Evolutionary conservation across 2,888 invertebrate genomes (phyloP).

Genomic region (Hyles lineata): DNA sequence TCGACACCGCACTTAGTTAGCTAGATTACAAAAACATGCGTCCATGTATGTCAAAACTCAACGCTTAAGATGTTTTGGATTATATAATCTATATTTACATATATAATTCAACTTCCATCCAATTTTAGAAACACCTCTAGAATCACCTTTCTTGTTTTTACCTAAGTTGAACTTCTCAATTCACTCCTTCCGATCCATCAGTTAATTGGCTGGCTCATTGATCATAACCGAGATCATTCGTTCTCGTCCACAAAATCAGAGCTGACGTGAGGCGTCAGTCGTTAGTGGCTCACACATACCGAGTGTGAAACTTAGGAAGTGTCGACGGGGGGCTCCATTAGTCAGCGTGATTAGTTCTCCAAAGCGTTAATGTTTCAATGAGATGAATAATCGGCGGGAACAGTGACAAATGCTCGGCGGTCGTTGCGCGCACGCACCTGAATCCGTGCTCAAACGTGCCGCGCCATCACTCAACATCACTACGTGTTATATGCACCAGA

Average conservation of each 20-base stretch:
- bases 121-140: not conserved
- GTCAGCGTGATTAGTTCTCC: constrained; percentile 83
- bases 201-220: constrained; percentile 56
- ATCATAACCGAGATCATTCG: constrained; percentile 65
- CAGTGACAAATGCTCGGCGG: constrained; percentile 81
- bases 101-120: not conserved
- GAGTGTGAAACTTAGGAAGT: constrained; percentile 76
- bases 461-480: constrained; percentile 74
- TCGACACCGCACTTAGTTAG: constrained; percentile 28
- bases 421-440: constrained; percentile 79
- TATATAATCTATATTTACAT: too few species aligned
- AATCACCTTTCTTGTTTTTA: not conserved
- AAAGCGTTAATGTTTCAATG: constrained; percentile 83
- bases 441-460: constrained; percentile 68
- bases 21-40: constrained; percentile 36
- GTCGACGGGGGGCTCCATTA: constrained; percentile 84
- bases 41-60: not conserved
- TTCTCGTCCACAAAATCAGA: constrained; percentile 66
- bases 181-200: constrained; percentile 32
- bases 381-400: constrained; percentile 82
- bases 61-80: too few species aligned
- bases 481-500: constrained; percentile 69
- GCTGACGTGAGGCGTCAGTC: constrained; percentile 60
- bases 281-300: constrained; percentile 46
- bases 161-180: not conserved